Percentiles rank a stretch among this genome's conserved stretches.
Evolutionary conservation across 2,888 invertebrate genomes (phyloP).

Genomic region (Lamellibrachia satsuma): DNA sequence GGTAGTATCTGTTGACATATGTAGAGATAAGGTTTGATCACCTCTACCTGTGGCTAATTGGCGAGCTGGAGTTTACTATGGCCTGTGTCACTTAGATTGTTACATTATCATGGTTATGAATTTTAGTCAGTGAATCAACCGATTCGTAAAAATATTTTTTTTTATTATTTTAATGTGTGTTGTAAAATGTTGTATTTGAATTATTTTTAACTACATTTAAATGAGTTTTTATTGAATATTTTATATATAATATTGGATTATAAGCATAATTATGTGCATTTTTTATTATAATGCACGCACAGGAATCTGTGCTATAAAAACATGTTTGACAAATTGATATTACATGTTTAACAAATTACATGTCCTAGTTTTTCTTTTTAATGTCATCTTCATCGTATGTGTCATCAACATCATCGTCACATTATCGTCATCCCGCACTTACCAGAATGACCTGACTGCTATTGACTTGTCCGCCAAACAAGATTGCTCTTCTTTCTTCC

Average conservation of each 20-base stretch:
- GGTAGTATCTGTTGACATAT: no score
- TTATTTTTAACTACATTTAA: no score
- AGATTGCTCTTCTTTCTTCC: slow-evolving; percentile 40
- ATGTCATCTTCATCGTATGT: neutral
- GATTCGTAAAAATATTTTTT: neutral
- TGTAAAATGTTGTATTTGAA: no score
- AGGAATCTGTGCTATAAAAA: neutral
- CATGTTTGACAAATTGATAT: neutral
- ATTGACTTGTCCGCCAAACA: slow-evolving; percentile 46
- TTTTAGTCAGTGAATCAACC: neutral
- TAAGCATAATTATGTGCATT: no score
- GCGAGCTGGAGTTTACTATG: no score
- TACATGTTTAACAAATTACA: neutral
- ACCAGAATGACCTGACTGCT: slow-evolving; percentile 42
- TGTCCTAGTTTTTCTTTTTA: neutral
- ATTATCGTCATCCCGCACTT: neutral
- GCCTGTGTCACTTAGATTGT: no score
- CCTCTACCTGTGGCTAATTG: no score
- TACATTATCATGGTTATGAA: neutral
- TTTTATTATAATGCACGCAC: neutral
- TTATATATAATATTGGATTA: no score
- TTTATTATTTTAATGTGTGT: neutral
- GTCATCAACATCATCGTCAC: neutral
- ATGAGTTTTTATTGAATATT: no score
- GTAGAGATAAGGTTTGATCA: no score